A percentile compares a stretch with the other conserved stretches of the same genome.
Conservation (phyloP, 2,797 vertebrate genomes). For the Zenarchopterus dispar region DNA sequence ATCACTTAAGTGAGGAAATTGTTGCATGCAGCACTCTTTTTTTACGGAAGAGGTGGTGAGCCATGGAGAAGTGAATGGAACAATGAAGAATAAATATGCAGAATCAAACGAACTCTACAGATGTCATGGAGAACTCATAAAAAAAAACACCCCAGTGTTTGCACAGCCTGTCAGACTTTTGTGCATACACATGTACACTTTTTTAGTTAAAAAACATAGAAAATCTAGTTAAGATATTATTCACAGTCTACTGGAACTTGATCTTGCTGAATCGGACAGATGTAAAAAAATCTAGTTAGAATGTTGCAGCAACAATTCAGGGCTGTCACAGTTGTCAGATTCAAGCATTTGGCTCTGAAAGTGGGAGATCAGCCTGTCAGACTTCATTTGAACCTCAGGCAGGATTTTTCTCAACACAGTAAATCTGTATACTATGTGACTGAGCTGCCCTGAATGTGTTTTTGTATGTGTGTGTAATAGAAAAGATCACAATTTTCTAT, state of each 20-base stretch:
- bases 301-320: slow-evolving; percentile 44
- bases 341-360: slow-evolving; percentile 46
- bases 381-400: slow-evolving; percentile 48
- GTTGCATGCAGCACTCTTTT: slow-evolving; percentile 4
- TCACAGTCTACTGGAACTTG: slow-evolving; percentile 28
- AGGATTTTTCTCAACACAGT: slow-evolving; percentile 20
- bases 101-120: slow-evolving; percentile 21
- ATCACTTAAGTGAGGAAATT: neutral
- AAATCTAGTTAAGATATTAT: slow-evolving; percentile 30
- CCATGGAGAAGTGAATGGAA: slow-evolving; percentile 8
- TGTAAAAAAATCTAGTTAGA: slow-evolving; percentile 36
- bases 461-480: neutral
- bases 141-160: slow-evolving; percentile 2
- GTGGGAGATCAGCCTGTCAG: slow-evolving; percentile 55
- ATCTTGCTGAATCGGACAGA: slow-evolving; percentile 38
- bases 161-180: slow-evolving; percentile 1
- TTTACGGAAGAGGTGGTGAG: slow-evolving; percentile 13
- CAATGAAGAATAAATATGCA: neutral
- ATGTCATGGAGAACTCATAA: neutral
- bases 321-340: slow-evolving; percentile 61
- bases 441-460: neutral
- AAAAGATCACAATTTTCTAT: neutral
- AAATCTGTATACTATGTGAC: slow-evolving; percentile 23
- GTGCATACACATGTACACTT: neutral
- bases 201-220: too few species aligned